A percentile compares a stretch with the other conserved stretches of the same genome.
Conservation (phyloP, 2,888 invertebrate species). For the Ellobium chinense region DNA sequence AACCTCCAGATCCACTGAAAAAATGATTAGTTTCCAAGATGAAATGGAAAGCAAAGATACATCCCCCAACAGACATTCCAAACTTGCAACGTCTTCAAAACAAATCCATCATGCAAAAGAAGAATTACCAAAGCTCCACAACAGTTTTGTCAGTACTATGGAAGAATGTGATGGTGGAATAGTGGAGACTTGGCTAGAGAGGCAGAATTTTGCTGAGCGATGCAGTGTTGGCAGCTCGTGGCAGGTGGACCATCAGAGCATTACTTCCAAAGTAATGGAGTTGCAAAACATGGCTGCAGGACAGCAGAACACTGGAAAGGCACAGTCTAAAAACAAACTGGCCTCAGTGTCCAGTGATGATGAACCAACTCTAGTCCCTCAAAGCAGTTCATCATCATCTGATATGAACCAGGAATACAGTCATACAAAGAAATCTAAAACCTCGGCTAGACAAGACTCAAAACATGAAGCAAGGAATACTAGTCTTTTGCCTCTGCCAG, state of each 20-base stretch:
- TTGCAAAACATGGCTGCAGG: background rate
- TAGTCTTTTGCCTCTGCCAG: no score
- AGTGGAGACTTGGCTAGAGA: constrained; percentile 26
- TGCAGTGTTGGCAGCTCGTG: background rate
- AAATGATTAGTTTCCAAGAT: constrained; percentile 20
- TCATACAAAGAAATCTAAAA: no score
- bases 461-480: no score
- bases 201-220: constrained; percentile 15
- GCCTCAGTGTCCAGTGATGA: no score
- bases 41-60: background rate
- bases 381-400: no score
- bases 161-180: background rate
- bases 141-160: background rate
- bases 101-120: background rate
- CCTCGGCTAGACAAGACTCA: no score
- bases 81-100: background rate
- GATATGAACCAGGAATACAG: no score
- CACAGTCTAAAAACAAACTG: no score
- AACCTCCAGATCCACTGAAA: background rate
- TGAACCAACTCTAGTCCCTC: no score
- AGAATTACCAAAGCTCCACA: background rate
- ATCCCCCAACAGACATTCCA: no score
- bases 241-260: constrained; percentile 14
- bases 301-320: no score
- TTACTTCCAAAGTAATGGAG: constrained; percentile 20